Conservation (phyloP, 2,113 vertebrate genomes). For the Panthera tigris region DNA sequence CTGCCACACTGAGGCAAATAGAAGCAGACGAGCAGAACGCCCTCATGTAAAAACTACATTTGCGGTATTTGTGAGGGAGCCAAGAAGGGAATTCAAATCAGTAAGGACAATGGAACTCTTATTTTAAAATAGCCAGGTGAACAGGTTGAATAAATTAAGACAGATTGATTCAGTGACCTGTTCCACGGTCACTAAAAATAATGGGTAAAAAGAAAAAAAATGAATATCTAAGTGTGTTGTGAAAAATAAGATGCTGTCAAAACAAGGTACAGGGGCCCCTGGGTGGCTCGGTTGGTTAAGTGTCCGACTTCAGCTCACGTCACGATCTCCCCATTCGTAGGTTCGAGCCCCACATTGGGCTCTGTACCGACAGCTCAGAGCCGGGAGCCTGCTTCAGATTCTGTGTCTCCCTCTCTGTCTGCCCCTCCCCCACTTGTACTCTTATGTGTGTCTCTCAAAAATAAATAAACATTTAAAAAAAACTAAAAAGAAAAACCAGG, state of each 20-base stretch:
- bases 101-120: not conserved
- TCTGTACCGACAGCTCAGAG: too few relatives aligned
- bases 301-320: too few relatives aligned
- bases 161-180: not conserved
- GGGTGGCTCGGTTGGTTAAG: too few relatives aligned
- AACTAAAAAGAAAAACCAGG: not conserved
- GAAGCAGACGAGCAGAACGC: too few relatives aligned
- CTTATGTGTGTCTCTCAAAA: too few relatives aligned
- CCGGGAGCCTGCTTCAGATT: too few relatives aligned
- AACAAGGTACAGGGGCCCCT: not conserved
- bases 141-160: not conserved
- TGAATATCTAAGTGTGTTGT: not conserved
- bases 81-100: not conserved
- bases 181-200: not conserved
- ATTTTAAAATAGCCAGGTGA: not conserved
- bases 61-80: not conserved
- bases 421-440: too few relatives aligned
- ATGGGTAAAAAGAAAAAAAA: not conserved
- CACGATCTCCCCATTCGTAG: too few relatives aligned
- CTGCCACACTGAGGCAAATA: accelerated
- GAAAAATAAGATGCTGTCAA: not conserved
- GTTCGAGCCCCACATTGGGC: too few relatives aligned
- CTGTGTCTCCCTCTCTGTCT: too few relatives aligned
- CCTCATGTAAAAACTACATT: not conserved
- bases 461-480: too few relatives aligned